phyloP scores from a whole-genome alignment of 2,113 vertebrate species.

The Crotalus tigris region DNA sequence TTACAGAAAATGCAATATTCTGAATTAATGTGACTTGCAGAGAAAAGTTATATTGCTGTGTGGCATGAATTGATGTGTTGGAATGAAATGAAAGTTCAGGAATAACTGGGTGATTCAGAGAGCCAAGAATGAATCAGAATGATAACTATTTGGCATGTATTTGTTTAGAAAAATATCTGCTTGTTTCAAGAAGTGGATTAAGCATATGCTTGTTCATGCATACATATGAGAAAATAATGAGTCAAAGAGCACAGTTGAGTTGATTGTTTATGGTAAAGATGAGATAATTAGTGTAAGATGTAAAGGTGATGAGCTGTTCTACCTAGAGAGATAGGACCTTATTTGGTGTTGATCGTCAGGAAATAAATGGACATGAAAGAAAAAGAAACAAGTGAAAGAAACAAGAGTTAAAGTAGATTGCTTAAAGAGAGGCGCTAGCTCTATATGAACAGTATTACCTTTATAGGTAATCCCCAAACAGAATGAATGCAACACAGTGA shows the following conservation, averaged over 20 bases:
- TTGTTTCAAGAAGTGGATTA: background rate
- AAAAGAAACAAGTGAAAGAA: background rate
- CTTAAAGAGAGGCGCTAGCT: background rate
- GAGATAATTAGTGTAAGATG: background rate
- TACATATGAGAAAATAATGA: background rate
- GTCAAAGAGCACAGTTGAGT: background rate
- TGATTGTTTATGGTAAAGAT: background rate
- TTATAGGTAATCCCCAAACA: background rate
- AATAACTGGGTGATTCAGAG: background rate
- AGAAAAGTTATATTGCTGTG: background rate
- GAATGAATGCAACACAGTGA: background rate
- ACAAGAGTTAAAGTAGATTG: background rate
- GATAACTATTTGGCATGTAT: background rate
- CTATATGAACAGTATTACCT: background rate
- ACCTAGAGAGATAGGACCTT: background rate
- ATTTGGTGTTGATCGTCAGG: background rate
- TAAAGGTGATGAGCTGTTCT: background rate
- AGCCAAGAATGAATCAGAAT: background rate
- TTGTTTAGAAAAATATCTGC: background rate
- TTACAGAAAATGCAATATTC: background rate
- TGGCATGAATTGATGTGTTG: background rate
- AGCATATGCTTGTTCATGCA: background rate
- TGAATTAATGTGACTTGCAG: background rate
- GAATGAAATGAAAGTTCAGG: background rate
- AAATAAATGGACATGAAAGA: background rate